A percentile compares a stretch with the other conserved stretches of the same genome.
phyloP scores from a whole-genome alignment of 2,888 invertebrate species.

The Ernsta delagoae region DNA sequence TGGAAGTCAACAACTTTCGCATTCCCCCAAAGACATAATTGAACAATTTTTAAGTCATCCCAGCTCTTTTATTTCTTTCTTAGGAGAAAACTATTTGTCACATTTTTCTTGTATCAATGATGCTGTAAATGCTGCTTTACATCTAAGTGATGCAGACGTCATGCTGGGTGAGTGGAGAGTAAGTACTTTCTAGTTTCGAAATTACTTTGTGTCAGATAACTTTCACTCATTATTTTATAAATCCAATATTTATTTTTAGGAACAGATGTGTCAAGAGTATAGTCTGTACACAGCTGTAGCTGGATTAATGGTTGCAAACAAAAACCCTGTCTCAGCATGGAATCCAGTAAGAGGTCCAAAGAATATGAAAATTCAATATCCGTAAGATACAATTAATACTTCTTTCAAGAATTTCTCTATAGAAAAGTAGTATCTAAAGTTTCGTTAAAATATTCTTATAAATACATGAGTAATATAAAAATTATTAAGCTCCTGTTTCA shows the following conservation, averaged over 20 bases:
- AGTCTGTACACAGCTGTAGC: slow-evolving; percentile 87
- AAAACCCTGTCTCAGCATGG: slow-evolving; percentile 88
- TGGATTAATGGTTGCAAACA: slow-evolving; percentile 90
- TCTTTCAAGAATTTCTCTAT: too few relatives aligned
- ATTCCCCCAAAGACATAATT: slow-evolving; percentile 87
- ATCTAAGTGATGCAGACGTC: slow-evolving; percentile 89
- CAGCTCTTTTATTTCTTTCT: slow-evolving; percentile 86
- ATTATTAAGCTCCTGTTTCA: too few relatives aligned
- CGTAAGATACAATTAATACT: slow-evolving; percentile 56
- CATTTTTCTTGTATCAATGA: slow-evolving; percentile 89
- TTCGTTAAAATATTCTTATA: too few relatives aligned
- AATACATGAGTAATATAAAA: too few relatives aligned
- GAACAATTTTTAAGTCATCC: slow-evolving; percentile 88
- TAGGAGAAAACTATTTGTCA: slow-evolving; percentile 90
- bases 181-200: slow-evolving; percentile 47
- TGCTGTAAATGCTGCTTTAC: slow-evolving; percentile 85
- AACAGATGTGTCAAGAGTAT: slow-evolving; percentile 79
- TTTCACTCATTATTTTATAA: background rate
- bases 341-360: slow-evolving; percentile 88
- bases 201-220: too few relatives aligned
- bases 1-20: slow-evolving; percentile 51
- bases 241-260: slow-evolving; percentile 47
- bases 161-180: slow-evolving; percentile 88
- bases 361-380: slow-evolving; percentile 72
- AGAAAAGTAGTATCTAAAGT: too few relatives aligned